Conservation (phyloP, 2,113 vertebrate species). For the Tyrannus savana region DNA sequence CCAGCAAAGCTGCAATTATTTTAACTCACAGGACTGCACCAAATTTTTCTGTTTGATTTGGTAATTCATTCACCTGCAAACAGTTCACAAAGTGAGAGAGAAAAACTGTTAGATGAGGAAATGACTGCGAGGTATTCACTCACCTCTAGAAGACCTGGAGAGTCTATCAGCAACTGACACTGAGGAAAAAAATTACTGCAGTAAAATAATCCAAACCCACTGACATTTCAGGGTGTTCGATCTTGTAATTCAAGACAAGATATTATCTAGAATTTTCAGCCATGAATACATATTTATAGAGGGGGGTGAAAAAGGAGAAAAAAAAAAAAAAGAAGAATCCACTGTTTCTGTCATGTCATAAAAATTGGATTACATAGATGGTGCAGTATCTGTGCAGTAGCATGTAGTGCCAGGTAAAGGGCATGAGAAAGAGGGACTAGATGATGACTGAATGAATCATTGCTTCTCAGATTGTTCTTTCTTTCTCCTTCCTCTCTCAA, state of each 20-base stretch:
- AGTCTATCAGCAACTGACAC: accelerated
- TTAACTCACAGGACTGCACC: not conserved
- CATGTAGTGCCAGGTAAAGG: not conserved
- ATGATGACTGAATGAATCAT: not conserved
- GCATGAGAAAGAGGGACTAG: not conserved
- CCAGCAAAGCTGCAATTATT: not conserved
- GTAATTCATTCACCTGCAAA: not conserved
- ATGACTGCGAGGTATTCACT: not conserved
- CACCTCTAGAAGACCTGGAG: not conserved
- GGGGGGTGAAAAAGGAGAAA: not conserved
- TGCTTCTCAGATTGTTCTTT: not conserved
- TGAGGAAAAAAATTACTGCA: not conserved
- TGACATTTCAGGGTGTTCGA: not conserved
- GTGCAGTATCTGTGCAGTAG: not conserved
- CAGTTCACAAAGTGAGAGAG: not conserved
- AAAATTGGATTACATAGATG: not conserved
- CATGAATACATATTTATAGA: not conserved
- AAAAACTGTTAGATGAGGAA: not conserved
- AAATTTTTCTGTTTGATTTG: not conserved
- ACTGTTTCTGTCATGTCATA: not conserved
- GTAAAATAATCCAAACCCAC: not conserved
- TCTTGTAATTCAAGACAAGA: not conserved
- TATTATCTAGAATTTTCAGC: not conserved
- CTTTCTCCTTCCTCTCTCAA: not conserved
- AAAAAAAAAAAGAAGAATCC: not conserved